These are phyloP conservation scores for Gymnothorax reevesii DNA, from an alignment of 2,797 vertebrate genomes.

Conservation along the genomic window DNA sequence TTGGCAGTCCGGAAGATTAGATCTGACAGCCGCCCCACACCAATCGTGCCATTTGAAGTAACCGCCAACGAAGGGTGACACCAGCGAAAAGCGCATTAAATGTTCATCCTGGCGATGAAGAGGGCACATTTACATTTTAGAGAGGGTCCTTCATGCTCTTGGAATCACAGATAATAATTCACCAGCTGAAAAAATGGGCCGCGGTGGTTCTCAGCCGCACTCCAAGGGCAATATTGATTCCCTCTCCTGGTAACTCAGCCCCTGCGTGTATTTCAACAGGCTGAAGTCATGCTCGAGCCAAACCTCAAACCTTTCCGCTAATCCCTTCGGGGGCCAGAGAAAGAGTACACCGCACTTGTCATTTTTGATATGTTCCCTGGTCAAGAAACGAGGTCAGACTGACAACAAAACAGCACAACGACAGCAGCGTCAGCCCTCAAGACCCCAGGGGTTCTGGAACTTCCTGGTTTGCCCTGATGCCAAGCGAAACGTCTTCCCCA, in stretches of 20 bases:
- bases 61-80: background rate
- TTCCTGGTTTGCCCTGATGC: background rate
- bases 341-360: background rate
- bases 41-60: background rate
- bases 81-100: background rate
- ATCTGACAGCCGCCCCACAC: background rate
- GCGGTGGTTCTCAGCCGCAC: background rate
- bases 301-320: background rate
- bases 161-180: slow-evolving; percentile 18
- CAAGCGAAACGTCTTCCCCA: background rate
- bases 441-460: background rate
- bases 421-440: background rate
- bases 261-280: background rate
- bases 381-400: background rate
- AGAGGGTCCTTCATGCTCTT: background rate
- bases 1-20: slow-evolving; percentile 11
- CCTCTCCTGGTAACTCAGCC: background rate
- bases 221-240: slow-evolving; percentile 13
- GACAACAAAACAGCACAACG: background rate
- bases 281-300: background rate
- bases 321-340: background rate
- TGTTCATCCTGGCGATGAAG: slow-evolving; percentile 3
- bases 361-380: background rate
- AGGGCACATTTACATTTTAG: slow-evolving; percentile 9
- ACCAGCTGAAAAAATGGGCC: slow-evolving; percentile 8